Base-by-base conservation (phyloP, 2,888 invertebrate genomes). In the Ischnus inquisitorius region DNA sequence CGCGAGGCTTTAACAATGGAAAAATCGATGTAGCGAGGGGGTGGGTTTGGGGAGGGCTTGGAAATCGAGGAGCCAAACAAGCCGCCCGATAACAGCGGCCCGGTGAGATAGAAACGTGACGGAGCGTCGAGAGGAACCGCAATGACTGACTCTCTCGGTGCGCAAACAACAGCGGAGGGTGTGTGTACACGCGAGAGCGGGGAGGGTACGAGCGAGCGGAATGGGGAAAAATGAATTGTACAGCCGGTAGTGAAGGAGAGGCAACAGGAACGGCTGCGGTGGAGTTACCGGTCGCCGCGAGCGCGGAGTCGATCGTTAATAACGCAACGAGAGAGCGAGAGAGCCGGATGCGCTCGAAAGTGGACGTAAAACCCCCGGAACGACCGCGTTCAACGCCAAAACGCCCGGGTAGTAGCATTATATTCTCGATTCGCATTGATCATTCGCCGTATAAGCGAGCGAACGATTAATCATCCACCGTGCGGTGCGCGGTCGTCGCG, bases 221-320 rank as follows among this genome's bases (percentile, higher is more conserved):
- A n/a, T 34, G 39, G 22, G 51, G 51, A 79, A 79, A 74, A 78
- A 62, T 68, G 62, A 79, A 80, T 72, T 65, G 69, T 51, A 14
- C 39, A 34, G 19, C 5, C 34, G 14, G 57, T 68, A 43, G 16
- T n/a, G n/a, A n/a, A n/a, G n/a, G n/a, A n/a, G 54, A 51, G 74
- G 39, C 57, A 39, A 72, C 46, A 46, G 51, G 28, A 67, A 67
- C 46, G 48, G 67, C 34, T 72, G 67, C 79, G 65, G 80, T 83
- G 51, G 48, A 62, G 46, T 77, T n/a, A 68, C 48, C 54, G 65
- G 3, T 22, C 51, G 65, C 34, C 76, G 75, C 67, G 69, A 79
- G 76, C 79, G 64, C n/a, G 65, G 80, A 77, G 72, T 72, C 83
- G 79, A 83, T 83, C 83, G 83, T 83, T 83, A 83, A 83, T 83